These are phyloP conservation scores for Uropetala carovei DNA, from an alignment of 2,888 invertebrate genomes.

Conservation along the genomic window DNA sequence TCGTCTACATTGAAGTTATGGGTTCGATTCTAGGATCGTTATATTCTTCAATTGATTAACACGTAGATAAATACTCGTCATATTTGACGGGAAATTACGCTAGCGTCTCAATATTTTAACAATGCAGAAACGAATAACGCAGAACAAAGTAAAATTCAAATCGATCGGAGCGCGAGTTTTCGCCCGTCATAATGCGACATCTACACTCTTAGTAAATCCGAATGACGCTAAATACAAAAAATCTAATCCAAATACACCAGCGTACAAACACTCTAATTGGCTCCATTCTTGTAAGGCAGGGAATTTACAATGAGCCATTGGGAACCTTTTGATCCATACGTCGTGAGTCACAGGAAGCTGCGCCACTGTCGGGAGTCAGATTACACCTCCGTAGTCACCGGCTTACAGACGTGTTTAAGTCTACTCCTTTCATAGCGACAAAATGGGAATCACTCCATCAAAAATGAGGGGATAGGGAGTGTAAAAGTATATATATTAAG, in stretches of 20 bases:
- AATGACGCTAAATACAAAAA: background rate
- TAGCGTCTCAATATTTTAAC: too few relatives aligned
- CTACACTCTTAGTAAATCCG: too few relatives aligned
- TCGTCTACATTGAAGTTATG: too few relatives aligned
- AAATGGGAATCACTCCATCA: background rate
- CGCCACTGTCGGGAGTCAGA: background rate
- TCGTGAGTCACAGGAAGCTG: background rate
- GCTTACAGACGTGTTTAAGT: slow-evolving; percentile 18
- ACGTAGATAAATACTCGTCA: too few relatives aligned
- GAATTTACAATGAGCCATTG: background rate
- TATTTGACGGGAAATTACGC: too few relatives aligned
- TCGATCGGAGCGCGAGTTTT: too few relatives aligned
- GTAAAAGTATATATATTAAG: background rate
- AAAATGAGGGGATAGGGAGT: background rate
- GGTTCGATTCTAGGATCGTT: too few relatives aligned
- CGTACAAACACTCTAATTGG: background rate
- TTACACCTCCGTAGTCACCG: background rate
- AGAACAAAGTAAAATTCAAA: too few relatives aligned
- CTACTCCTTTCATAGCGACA: background rate
- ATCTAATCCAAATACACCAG: background rate
- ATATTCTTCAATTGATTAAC: too few relatives aligned
- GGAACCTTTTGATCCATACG: too few relatives aligned
- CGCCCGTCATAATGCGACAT: too few relatives aligned
- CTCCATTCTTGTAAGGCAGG: background rate
- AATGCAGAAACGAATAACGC: too few relatives aligned